These are phyloP conservation scores for Danaus melanippus DNA, from an alignment of 1,140 invertebrate genomes.

Conservation along the genomic window DNA sequence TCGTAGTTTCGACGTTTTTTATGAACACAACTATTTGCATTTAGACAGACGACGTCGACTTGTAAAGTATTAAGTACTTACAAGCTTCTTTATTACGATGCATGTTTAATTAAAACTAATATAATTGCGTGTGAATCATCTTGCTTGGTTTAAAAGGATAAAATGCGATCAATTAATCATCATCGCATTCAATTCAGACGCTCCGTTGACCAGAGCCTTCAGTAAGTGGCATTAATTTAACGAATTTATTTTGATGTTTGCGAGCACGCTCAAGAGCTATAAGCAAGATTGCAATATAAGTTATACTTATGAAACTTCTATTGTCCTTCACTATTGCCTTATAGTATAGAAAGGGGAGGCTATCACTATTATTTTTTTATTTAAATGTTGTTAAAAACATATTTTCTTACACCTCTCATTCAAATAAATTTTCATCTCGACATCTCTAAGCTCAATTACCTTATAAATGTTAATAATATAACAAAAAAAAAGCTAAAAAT, in stretches of 20 bases:
- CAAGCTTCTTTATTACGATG: background rate
- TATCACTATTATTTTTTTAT: no score
- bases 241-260: constrained; percentile 32
- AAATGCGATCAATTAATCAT: constrained; percentile 28
- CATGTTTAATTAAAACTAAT: background rate
- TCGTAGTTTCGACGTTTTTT: constrained; percentile 3
- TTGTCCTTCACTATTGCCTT: background rate
- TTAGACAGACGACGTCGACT: background rate
- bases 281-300: no score
- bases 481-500: no score
- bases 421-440: no score
- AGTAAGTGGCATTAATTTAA: constrained; percentile 32
- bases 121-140: constrained; percentile 14
- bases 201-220: constrained; percentile 21
- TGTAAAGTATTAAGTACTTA: background rate
- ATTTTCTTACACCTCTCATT: no score
- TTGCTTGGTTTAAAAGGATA: constrained; percentile 14
- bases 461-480: no score
- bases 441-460: no score
- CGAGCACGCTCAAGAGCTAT: no score
- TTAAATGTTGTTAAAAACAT: no score
- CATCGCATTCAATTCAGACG: constrained; percentile 28
- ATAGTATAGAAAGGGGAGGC: no score
- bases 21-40: no score
- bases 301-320: background rate